Evolutionary conservation across 2,113 vertebrate species (phyloP), one percentile per base, ranked within the genome.

Genomic region (Stomatorhinus ivindoensis): DNA sequence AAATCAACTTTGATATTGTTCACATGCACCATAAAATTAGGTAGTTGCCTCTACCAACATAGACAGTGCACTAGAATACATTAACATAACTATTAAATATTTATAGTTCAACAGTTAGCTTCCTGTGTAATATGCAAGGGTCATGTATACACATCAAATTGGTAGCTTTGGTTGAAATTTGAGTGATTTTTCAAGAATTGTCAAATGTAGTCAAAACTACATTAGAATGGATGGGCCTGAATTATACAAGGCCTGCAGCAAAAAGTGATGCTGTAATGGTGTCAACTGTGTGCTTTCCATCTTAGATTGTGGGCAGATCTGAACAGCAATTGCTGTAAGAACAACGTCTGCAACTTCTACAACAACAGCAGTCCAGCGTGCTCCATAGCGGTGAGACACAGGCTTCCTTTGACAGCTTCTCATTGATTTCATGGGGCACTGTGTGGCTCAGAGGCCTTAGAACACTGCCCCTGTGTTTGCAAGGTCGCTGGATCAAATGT

Each of bases 231-330:
- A 4, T 86, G 47, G n/a, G 27, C 8, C 46, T 47, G 44, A 46
- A 80, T 31, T 35, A 80, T 80, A 5, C 13, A 17, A 80, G 35
- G 73, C 17, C 35, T 87, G 87, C 42, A 31, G 44, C 19, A 55
- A 80, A 21, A 39, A 11, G 39, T 65, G 39, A 24, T 35, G 8
- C 24, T 65, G 2, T 17, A 53, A 55, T 4, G 17, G 69, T 58
- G 13, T 88, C 9, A 88, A 85, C 46, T 83, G 48, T 61, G 44
- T 51, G 10, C 0, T 89, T 53, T 89, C 48, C 90, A 0, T 13
- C 91, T 35, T 93, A 96, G 96, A 35, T 91, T 96, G 89, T 96
- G 96, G 96, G 91, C 50, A n/a, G 94, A 94, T 51, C 92, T 96
- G 76, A 96, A 94, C 89, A 91, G 1, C 10, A 93, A 95, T 24